Evolutionary conservation across 2,888 invertebrate genomes (phyloP).

Genomic region (Cylindroiulus punctatus): DNA sequence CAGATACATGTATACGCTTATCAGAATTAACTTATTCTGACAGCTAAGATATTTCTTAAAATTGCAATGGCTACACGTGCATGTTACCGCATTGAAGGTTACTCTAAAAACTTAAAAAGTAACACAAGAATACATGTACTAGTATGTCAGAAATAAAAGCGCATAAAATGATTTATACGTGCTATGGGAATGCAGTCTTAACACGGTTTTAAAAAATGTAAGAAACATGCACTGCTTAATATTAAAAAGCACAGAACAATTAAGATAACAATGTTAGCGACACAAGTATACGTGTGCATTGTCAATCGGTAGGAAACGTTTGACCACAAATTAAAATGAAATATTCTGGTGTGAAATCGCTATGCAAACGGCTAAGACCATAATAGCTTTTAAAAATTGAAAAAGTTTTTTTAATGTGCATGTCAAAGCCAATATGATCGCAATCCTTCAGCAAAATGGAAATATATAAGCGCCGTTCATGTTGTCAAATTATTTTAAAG

Average conservation of each 20-base stretch:
- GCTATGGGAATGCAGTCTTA: not conserved
- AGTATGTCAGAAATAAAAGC: not conserved
- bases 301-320: not conserved
- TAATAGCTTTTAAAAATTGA: not conserved
- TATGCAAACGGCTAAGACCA: not conserved
- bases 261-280: not conserved
- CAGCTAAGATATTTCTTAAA: not conserved
- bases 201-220: not conserved
- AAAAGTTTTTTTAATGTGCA: not conserved
- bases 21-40: not conserved
- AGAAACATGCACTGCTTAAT: not conserved
- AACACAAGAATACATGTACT: not conserved
- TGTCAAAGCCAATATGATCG: not conserved
- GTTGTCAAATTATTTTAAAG: not conserved
- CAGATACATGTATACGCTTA: not conserved
- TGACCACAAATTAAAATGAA: not conserved
- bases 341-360: not conserved
- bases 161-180: not conserved
- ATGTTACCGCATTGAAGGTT: not conserved
- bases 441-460: not conserved
- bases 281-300: conserved; percentile 22
- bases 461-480: not conserved
- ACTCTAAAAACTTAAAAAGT: not conserved
- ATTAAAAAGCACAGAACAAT: not conserved
- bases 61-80: not conserved